Evolutionary conservation across 1,140 invertebrate species (phyloP).

Genomic region (Zaprionus gabonicus): DNA sequence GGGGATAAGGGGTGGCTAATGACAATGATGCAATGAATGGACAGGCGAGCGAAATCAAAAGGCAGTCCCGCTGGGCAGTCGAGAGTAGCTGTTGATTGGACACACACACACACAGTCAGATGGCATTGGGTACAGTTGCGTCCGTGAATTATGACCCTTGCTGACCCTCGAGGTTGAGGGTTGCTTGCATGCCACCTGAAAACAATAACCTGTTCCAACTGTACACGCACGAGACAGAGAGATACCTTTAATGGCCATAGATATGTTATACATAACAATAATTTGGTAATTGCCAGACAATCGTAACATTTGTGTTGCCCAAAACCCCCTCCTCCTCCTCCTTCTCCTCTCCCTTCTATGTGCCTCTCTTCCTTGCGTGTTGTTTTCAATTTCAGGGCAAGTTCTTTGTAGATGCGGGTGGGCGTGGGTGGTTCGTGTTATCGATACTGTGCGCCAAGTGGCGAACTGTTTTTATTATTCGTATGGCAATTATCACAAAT

Average conservation of each 20-base stretch:
- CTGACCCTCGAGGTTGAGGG: slow-evolving; percentile 16
- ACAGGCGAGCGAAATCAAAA: slow-evolving; percentile 67
- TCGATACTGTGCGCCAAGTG: slow-evolving; percentile 28
- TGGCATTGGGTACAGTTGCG: slow-evolving; percentile 63
- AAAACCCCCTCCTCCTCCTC: background rate
- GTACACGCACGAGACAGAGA: slow-evolving; percentile 72
- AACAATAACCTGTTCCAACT: slow-evolving; percentile 68
- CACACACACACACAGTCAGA: slow-evolving; percentile 14
- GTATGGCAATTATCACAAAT: slow-evolving; percentile 72
- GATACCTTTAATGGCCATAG: slow-evolving; percentile 76
- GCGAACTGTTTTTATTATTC: slow-evolving; percentile 54
- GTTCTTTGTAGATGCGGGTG: slow-evolving; percentile 31
- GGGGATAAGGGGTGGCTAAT: slow-evolving; percentile 65
- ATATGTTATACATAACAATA: slow-evolving; percentile 82
- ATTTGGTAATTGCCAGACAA: slow-evolving; percentile 81
- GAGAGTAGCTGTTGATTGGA: slow-evolving; percentile 64
- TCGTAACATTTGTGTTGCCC: slow-evolving; percentile 73
- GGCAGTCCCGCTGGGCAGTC: slow-evolving; percentile 57
- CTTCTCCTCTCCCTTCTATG: background rate
- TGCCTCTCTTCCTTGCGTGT: slow-evolving; percentile 59
- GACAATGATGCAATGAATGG: slow-evolving; percentile 66
- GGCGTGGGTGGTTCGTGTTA: slow-evolving; percentile 32
- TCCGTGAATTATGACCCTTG: slow-evolving; percentile 51
- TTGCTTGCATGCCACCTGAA: slow-evolving; percentile 61
- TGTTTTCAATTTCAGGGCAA: slow-evolving; percentile 73